Evolutionary conservation across 2,888 invertebrate species (phyloP), one percentile per base, ranked within the genome.

Genomic region (Orthosia gothica): DNA sequence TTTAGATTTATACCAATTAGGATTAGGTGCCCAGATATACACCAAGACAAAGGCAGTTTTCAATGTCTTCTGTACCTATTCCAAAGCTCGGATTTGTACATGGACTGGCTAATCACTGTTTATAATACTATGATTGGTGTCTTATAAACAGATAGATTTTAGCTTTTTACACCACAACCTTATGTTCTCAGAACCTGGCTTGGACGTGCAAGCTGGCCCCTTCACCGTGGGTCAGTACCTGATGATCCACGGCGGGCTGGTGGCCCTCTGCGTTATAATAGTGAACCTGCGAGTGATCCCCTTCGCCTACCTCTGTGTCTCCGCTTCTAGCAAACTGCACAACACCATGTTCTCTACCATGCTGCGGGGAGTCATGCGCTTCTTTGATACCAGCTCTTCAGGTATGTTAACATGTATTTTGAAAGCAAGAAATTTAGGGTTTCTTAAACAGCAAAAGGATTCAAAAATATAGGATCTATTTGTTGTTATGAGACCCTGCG

Each of bases 381-480:
- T 99, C 93, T 99, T 99, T 90, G 98, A 99, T 88, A 98, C 97
- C 0, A 99, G 99, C 92, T 98, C 99, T 3, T 97, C 98, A 85
- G 96, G 96, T 96, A 89, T 77, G n/a, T 63, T 50, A 3, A 5
- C 23, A 2, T 57, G 11, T 57, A 32, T 13, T 23, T 57, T 70
- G 15, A 16, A 54, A 26, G n/a, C 12, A 11, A 67, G n/a, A n/a
- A n/a, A 45, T 16, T 66, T 1, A n/a, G 15, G 1, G 12, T 23
- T 1, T 23, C 15, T 15, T n/a, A 0, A 23, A 23, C 45, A 23
- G 23, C n/a, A 0, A 52, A n/a, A 23, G 13, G 20, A 55, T 59
- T 40, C 12, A 13, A 40, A 32, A 13, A 32, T 12, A 54, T 20
- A 13, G 13, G 13, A 20, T 54, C 2, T 20, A 13, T 54, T 23